Percentiles rank a stretch among this genome's conserved stretches.
Evolutionary conservation across 1,140 invertebrate species (phyloP).

Genomic region (Brachionus angularis): DNA sequence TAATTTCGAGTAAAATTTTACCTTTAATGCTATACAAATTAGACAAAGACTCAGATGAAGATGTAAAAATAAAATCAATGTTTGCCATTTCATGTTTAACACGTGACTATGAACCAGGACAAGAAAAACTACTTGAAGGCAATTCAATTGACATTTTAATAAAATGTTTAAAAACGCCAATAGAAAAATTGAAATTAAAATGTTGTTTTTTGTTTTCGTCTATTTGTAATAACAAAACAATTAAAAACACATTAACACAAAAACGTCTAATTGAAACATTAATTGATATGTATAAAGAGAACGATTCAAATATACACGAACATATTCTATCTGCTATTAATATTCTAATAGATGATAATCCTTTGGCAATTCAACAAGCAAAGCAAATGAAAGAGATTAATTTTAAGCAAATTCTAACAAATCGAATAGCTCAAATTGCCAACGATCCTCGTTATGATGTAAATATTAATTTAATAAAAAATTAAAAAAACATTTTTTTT

Average conservation of each 20-base stretch:
- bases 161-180: not conserved
- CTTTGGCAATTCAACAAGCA: conserved; percentile 19
- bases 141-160: conserved; percentile 20
- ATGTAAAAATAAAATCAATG: conserved; percentile 66
- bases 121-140: conserved; percentile 14
- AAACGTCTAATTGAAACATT: not conserved
- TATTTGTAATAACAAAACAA: conserved; percentile 8
- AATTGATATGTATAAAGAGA: not conserved
- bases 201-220: conserved; percentile 28
- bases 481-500: not conserved
- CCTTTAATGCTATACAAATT: conserved; percentile 66
- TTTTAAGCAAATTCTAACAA: conserved; percentile 11
- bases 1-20: conserved; percentile 65
- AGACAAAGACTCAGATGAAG: conserved; percentile 62
- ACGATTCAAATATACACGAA: conserved; percentile 9
- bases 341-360: conserved; percentile 32
- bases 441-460: conserved; percentile 6
- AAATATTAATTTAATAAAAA: not conserved
- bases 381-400: conserved; percentile 29
- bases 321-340: conserved; percentile 34
- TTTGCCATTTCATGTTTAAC: conserved; percentile 69
- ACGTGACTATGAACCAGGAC: conserved; percentile 21
- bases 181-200: conserved; percentile 26
- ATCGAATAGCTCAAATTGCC: not conserved
- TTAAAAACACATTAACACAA: conserved; percentile 22